Base-by-base conservation (phyloP, 2,888 invertebrate genomes). In the Thecophora atra region DNA sequence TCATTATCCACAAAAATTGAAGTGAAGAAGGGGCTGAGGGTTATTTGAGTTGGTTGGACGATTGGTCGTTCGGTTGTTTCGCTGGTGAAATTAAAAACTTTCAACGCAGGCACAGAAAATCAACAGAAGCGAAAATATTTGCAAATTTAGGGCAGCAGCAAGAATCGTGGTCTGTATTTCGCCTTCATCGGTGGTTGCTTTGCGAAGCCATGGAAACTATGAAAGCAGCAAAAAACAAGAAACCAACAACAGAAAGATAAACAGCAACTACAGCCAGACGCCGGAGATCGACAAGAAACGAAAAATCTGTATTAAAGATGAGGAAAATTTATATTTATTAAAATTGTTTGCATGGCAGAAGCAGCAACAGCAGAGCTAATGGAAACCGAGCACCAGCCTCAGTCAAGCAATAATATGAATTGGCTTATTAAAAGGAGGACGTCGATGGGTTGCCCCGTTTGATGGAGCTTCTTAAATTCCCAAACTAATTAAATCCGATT, bases 301-400 rank as follows among this genome's bases (percentile, higher is more conserved):
- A 44, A 60, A 52, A 54, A 65, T 37, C 30, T 60, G 62, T 44
- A 44, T n/a, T 37, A 47, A 44, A 47, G 67, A 62, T 37, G 42
- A 72, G 64, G 52, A 47, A 73, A 68, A 71, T 73, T 68, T 65
- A 62, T 72, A 77, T 77, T 79, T 80, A 81, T 80, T 81, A 80
- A 81, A 81, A 79, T 80, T 79, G 74, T 78, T 81, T 78, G 78
- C 79, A 74, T 78, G 77, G 78, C 73, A 24, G 76, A 75, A 58
- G 54, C 52, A 54, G 21, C 15, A 51, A n/a, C 17, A 37, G 11
- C 37, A 37, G 11, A 6, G 11, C 7, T 2, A 11, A 37, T n/a
- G 17, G 51, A 5, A 51, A 51, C 8, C 11, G n/a, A 51, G n/a
- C 51, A 1, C 1, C 11, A 51, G 17, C 51, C 5, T n/a, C 51